A percentile compares a stretch with the other conserved stretches of the same genome.
Conservation (phyloP, 2,113 vertebrate species). For the Candoia aspera region DNA sequence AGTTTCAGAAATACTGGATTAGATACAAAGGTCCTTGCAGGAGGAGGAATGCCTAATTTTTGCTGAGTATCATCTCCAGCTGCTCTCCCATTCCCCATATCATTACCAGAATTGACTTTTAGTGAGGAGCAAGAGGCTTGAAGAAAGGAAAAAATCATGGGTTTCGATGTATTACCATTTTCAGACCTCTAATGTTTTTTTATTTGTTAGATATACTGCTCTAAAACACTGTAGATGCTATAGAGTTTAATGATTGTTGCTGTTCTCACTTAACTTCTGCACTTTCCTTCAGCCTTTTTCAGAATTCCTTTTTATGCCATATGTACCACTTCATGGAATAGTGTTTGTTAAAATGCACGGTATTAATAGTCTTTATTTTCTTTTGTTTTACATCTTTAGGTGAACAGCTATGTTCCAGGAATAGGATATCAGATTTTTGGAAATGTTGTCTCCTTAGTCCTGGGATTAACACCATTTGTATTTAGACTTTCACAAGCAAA, state of each 20-base stretch:
- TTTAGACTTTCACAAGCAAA: slow-evolving; percentile 90
- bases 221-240: not conserved
- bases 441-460: slow-evolving; percentile 86
- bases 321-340: not conserved
- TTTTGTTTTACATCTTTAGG: slow-evolving; percentile 72
- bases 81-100: not conserved
- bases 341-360: not conserved
- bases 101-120: not conserved
- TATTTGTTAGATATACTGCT: not conserved
- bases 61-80: not conserved
- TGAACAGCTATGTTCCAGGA: slow-evolving; percentile 92
- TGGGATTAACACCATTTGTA: slow-evolving; percentile 91
- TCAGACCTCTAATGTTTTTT: not conserved
- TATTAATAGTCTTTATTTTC: not conserved
- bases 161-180: not conserved
- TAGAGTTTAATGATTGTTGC: not conserved
- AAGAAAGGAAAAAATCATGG: too few relatives aligned
- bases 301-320: not conserved
- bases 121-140: not conserved
- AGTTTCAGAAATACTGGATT: not conserved
- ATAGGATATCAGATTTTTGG: slow-evolving; percentile 98
- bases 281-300: not conserved
- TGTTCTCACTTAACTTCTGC: not conserved
- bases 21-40: not conserved
- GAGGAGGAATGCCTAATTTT: not conserved